These are phyloP conservation scores for Danionella dracula DNA, from an alignment of 2,797 vertebrate genomes.

Conservation along the genomic window DNA sequence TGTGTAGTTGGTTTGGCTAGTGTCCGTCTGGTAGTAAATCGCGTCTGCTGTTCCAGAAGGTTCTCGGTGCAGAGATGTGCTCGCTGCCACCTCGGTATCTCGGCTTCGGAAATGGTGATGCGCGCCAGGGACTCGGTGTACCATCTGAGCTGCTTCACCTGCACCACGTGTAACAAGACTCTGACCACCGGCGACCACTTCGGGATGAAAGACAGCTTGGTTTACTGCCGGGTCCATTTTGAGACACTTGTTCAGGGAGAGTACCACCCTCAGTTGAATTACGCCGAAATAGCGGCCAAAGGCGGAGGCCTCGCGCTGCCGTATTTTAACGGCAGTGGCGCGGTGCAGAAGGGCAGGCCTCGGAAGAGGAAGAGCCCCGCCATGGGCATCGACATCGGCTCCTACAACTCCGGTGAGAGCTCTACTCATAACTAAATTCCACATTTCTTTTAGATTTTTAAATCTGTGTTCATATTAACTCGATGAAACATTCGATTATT, in stretches of 20 bases:
- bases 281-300: slow-evolving; percentile 92
- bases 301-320: slow-evolving; percentile 83
- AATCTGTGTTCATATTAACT: not conserved
- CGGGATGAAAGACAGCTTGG: slow-evolving; percentile 97
- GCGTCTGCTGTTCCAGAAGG: slow-evolving; percentile 84
- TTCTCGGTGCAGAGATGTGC: slow-evolving; percentile 99
- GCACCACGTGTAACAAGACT: slow-evolving; percentile 96
- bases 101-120: slow-evolving; percentile 99
- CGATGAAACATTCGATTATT: not conserved
- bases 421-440: not conserved
- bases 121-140: slow-evolving; percentile 96
- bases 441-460: not conserved
- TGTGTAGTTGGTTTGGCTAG: not conserved
- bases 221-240: slow-evolving; percentile 96
- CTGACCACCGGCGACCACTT: slow-evolving; percentile 97
- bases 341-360: slow-evolving; percentile 92
- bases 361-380: slow-evolving; percentile 94
- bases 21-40: slow-evolving; percentile 53
- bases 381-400: slow-evolving; percentile 90
- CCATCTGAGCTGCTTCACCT: slow-evolving; percentile 97
- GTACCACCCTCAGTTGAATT: slow-evolving; percentile 89
- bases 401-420: slow-evolving; percentile 87
- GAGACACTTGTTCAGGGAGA: slow-evolving; percentile 93
- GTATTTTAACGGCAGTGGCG: slow-evolving; percentile 92
- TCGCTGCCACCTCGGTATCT: slow-evolving; percentile 98